A percentile compares a stretch with the other conserved stretches of the same genome.
These are phyloP conservation scores for Stichopus horrens DNA, from an alignment of 53 echinoderm and acorn worm species.

Conservation along the genomic window DNA sequence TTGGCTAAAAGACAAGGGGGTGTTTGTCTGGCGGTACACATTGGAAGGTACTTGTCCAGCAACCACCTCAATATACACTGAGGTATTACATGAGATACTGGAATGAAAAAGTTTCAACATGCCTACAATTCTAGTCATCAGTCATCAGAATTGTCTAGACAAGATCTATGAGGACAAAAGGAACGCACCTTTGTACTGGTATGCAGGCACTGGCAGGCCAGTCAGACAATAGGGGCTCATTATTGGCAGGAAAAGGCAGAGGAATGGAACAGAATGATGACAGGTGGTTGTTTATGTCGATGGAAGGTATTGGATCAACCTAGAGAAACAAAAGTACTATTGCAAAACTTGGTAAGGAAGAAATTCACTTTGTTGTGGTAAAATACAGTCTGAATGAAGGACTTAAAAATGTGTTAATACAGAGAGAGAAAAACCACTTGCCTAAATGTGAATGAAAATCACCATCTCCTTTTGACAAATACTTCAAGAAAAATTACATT, in stretches of 20 bases:
- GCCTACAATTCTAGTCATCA: not conserved
- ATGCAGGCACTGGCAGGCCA: slow-evolving; percentile 67
- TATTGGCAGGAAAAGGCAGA: slow-evolving; percentile 72
- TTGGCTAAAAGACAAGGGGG: no score
- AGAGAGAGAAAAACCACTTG: no score
- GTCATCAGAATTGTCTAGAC: not conserved
- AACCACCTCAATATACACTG: no score
- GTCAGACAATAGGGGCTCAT: slow-evolving; percentile 76
- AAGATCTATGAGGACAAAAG: not conserved
- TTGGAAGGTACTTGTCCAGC: no score
- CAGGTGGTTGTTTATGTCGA: slow-evolving; percentile 76
- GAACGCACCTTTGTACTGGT: slow-evolving; percentile 67
- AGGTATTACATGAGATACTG: not conserved
- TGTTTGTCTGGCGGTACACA: no score
- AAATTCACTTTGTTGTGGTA: no score
- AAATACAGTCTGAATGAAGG: no score
- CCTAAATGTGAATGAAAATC: no score
- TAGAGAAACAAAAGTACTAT: not conserved
- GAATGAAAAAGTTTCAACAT: not conserved
- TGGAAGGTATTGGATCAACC: slow-evolving; percentile 72
- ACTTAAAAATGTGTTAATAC: no score
- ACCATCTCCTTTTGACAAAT: no score
- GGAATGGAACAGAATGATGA: slow-evolving; percentile 76
- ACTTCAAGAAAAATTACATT: no score
- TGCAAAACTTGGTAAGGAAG: no score